Evolutionary conservation across 2,113 vertebrate species (phyloP).

Genomic region (Xenopus laevis): DNA sequence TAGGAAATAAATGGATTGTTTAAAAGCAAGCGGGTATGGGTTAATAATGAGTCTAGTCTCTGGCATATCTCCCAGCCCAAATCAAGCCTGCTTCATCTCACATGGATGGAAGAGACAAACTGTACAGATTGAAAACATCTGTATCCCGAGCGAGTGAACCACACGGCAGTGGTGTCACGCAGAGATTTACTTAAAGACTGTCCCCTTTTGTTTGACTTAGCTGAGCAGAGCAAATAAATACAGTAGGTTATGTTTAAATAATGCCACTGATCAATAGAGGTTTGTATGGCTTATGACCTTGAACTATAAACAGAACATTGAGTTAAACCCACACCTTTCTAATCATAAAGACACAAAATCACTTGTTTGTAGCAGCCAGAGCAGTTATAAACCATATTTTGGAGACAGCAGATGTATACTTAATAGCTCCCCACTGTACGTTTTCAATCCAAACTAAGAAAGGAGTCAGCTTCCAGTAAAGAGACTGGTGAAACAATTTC

Average conservation of each 20-base stretch:
- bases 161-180: conserved; percentile 65
- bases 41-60: conserved; percentile 71
- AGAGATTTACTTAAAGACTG: conserved; percentile 60
- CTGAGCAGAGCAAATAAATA: conserved; percentile 68
- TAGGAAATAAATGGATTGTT: too few species aligned
- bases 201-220: conserved; percentile 73
- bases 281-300: conserved; percentile 72
- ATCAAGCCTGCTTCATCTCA: conserved; percentile 76
- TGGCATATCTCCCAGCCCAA: conserved; percentile 78
- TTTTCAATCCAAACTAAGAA: conserved; percentile 52
- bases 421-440: conserved; percentile 53
- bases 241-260: conserved; percentile 74
- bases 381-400: conserved; percentile 43
- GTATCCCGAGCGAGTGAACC: conserved; percentile 64
- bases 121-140: conserved; percentile 84
- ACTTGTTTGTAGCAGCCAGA: conserved; percentile 19
- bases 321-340: conserved; percentile 65
- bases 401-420: conserved; percentile 15
- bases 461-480: background rate
- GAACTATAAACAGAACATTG: conserved; percentile 66
- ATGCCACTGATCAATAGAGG: conserved; percentile 71
- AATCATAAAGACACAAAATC: conserved; percentile 14
- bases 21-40: conserved; percentile 56
- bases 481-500: too few species aligned
- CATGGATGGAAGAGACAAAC: conserved; percentile 74